Evolutionary conservation across 2,797 vertebrate genomes (phyloP), one percentile per base, ranked within the genome.

Genomic region (Sciaenops ocellatus): DNA sequence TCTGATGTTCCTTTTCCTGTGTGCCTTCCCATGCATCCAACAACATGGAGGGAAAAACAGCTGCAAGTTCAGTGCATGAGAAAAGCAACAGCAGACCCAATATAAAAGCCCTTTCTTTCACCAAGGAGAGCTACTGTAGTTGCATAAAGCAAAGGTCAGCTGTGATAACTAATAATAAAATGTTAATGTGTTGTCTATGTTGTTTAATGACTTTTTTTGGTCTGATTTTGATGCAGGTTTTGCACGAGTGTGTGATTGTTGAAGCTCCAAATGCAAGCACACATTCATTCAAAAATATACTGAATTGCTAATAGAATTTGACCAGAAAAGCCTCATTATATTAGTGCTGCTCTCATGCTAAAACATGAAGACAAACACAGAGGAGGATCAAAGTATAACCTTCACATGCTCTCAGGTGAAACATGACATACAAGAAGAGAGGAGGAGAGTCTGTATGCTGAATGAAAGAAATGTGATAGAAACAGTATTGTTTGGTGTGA

Each of bases 401-500:
- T 56, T 64, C 66, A 80, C 65, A 57, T 72, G 48, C 70, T 78
- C 76, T 80, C 72, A 86, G 85, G 74, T 83, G 51, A 89, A 80
- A 87, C 42, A 69, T 70, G 83, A 73, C 73, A 67, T 76, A 85
- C 82, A 85, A 74, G 56, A 80, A 63, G 79, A 78, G 60, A 54
- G 74, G 44, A 84, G 30, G 57, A 59, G 34, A 16, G 34, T 69
- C 38, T 69, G 57, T 56, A 65, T 75, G 48, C n/a, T 60, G 70
- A 89, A 91, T 91, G 84, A 87, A 87, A 89, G 80, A 73, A 92
- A 89, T 30, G 60, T 77, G 85, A 86, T 90, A 82, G 84, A 86
- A 93, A 89, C 80, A 59, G 76, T 70, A 88, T 92, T 94, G 92
- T 94, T 89, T 87, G 55, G 82, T 77, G 73, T 88, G 93, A 92